A percentile compares a stretch with the other conserved stretches of the same genome.
These are phyloP conservation scores for Caenorhabditis sulstoni DNA, from an alignment of 2,888 invertebrate species.

Conservation along the genomic window DNA sequence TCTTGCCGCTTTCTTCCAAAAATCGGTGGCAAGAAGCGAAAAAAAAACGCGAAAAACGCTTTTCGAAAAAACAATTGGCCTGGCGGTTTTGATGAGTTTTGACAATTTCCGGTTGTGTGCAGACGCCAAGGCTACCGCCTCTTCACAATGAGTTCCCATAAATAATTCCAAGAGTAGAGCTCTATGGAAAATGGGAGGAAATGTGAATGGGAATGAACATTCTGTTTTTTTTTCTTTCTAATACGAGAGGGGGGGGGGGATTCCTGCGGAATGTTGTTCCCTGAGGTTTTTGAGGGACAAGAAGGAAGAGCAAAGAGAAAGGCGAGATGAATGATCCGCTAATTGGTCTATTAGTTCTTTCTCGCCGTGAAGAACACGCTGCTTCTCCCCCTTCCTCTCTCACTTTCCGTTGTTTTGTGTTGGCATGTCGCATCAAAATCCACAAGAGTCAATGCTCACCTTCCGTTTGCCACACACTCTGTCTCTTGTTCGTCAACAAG, in stretches of 20 bases:
- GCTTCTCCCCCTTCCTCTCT: neutral
- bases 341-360: slow-evolving; percentile 38
- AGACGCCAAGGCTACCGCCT: neutral
- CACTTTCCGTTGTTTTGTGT: slow-evolving; percentile 3
- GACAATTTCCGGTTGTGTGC: slow-evolving; percentile 34
- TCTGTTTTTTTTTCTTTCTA: slow-evolving; percentile 4
- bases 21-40: too few species aligned
- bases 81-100: slow-evolving; percentile 28
- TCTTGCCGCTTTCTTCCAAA: too few species aligned
- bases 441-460: slow-evolving; percentile 2
- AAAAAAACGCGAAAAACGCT: neutral
- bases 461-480: too few species aligned
- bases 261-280: neutral
- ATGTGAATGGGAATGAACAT: too few species aligned
- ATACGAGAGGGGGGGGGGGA: neutral
- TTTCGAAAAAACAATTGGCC: slow-evolving; percentile 41
- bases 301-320: slow-evolving; percentile 6
- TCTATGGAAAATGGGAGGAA: neutral
- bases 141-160: slow-evolving; percentile 40
- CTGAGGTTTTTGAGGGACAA: neutral
- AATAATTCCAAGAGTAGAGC: slow-evolving; percentile 25
- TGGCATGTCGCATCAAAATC: neutral
- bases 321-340: slow-evolving; percentile 31
- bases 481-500: neutral
- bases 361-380: slow-evolving; percentile 16